Base-by-base conservation (phyloP, 2,797 vertebrate species). In the Bradypodion ventrale region DNA sequence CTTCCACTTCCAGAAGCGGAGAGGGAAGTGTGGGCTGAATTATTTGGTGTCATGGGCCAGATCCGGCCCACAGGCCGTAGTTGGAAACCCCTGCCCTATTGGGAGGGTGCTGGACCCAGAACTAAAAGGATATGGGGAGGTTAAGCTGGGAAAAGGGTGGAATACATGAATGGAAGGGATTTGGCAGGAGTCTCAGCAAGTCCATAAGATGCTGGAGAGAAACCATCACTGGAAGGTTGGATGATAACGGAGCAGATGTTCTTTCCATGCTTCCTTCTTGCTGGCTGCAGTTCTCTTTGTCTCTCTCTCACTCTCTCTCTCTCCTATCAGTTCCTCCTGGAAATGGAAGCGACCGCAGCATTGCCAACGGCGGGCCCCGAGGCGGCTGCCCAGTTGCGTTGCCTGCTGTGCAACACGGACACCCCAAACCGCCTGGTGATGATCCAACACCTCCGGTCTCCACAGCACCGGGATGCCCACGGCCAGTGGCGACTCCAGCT, bases 401-500 rank as follows among this genome's bases (percentile, higher is more conserved):
- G 95, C 84, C 87, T 91, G 29, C 87, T 95, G 66, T 95, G 95
- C 65, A 83, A 91, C 2, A 87, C 81, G 85, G 93, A 92, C 52
- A 82, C 91, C 0, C 90, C 91, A 0, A 94, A 89, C 73, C 91
- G 94, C 86, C 83, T 94, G 32, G 88, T 90, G 0, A 85, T 95
- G 91, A 82, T 94, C 69, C 92, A 93, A 65, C 95, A 95, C 88
- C 90, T 95, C 10, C 95, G 92, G 0, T 80, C 92, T 8, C 88
- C 95, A 0, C 88, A 90, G 44, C 95, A 95, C 83, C 94, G 93
- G 0, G 94, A 95, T 0, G 92, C 93, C 77, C 91, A 93, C 65
- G 92, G 93, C 84, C 95, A 95, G 81, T 90, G 93, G 88, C 92
- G 86, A 12, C 91, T 95, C 42, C 93, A 93, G 79, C 89, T 92